phyloP scores from a whole-genome alignment of 1,140 invertebrate genomes.

The Drosophila rufa region DNA sequence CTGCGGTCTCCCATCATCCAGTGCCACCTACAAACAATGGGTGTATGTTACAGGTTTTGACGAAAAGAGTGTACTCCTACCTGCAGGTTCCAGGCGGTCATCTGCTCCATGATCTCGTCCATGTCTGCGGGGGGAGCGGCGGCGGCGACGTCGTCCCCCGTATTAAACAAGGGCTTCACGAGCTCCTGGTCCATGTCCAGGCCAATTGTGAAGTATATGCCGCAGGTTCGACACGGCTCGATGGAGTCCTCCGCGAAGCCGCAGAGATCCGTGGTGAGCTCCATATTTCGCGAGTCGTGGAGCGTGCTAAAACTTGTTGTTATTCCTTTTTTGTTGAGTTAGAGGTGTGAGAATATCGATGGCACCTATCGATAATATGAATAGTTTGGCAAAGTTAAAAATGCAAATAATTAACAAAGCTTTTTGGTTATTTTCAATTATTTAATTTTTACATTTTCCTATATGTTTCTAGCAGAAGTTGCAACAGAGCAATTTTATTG shows the following conservation, averaged over 20 bases:
- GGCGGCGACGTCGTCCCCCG: slow-evolving; percentile 10
- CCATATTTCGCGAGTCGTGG: slow-evolving; percentile 10
- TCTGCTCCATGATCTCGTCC: slow-evolving; percentile 64
- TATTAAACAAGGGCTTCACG: slow-evolving; percentile 54
- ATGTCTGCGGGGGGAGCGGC: slow-evolving; percentile 20
- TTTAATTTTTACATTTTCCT: too few species aligned
- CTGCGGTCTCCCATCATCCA: slow-evolving; percentile 69
- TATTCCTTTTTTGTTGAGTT: slow-evolving; percentile 3
- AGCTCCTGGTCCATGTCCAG: slow-evolving; percentile 11
- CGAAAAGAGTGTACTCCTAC: slow-evolving; percentile 13
- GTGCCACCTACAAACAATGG: slow-evolving; percentile 23
- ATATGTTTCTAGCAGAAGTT: too few species aligned
- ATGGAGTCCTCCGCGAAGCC: slow-evolving; percentile 41
- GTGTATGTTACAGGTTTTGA: background rate
- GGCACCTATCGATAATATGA: background rate
- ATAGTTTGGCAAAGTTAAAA: background rate
- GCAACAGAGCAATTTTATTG: too few species aligned
- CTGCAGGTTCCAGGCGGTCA: slow-evolving; percentile 65
- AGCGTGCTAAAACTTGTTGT: background rate
- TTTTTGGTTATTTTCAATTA: too few species aligned
- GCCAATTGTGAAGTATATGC: slow-evolving; percentile 59
- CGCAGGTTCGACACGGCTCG: slow-evolving; percentile 74
- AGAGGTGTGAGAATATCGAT: background rate
- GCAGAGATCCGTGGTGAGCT: slow-evolving; percentile 26
- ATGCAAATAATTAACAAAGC: too few species aligned